Percentiles rank a stretch among this genome's conserved stretches.
These are phyloP conservation scores for Pogonognathellus flavescens DNA, from an alignment of 1,140 invertebrate species.

Conservation along the genomic window DNA sequence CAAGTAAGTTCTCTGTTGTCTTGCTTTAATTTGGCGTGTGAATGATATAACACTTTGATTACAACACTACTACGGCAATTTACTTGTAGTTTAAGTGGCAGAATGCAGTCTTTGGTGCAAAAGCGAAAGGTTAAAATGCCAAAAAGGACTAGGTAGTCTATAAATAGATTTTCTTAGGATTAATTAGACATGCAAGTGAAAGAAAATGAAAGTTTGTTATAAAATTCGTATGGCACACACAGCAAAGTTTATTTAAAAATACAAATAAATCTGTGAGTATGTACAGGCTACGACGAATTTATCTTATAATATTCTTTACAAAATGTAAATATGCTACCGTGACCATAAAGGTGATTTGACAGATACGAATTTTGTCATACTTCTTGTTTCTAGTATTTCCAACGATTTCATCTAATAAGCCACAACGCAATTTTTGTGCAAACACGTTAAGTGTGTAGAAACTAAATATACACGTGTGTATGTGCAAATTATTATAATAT, in stretches of 20 bases:
- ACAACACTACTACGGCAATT: no score
- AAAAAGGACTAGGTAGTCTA: no score
- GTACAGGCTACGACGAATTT: not conserved
- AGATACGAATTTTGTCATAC: not conserved
- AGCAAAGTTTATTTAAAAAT: no score
- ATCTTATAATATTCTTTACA: not conserved
- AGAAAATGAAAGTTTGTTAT: conserved; percentile 21
- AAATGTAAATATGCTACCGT: not conserved
- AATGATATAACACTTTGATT: no score
- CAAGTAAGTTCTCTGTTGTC: not conserved
- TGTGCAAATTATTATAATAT: not conserved
- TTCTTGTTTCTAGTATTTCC: not conserved
- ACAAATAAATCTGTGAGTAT: not conserved
- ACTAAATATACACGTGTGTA: not conserved
- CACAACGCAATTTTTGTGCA: no score
- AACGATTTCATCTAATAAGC: conserved; percentile 16
- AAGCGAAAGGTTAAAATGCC: no score
- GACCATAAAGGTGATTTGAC: not conserved
- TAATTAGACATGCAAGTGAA: not conserved
- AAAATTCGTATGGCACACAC: no score
- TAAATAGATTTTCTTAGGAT: no score
- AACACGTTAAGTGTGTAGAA: no score
- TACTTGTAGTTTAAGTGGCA: no score
- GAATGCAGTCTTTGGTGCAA: no score
- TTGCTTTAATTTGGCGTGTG: no score